Percentiles rank a stretch among this genome's conserved stretches.
Evolutionary conservation across 2,888 invertebrate species (phyloP).

Genomic region (Tetanocera ferruginea): DNA sequence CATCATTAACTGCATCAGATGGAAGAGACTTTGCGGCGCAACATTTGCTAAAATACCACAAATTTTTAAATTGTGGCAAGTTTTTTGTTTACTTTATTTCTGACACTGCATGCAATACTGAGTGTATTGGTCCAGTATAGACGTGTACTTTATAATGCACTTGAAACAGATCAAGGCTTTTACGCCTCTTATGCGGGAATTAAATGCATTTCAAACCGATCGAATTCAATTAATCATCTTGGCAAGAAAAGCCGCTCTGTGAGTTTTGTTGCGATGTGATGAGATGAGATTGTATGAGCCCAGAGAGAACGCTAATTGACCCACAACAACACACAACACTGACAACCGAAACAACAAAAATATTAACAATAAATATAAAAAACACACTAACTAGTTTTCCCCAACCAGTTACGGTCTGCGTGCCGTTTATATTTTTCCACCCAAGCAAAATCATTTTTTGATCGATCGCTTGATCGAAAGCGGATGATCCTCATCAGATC

Average conservation of each 20-base stretch:
- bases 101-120: no score
- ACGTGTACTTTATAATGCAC: not conserved
- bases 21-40: slow-evolving; percentile 29
- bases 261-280: not conserved
- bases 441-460: slow-evolving; percentile 36
- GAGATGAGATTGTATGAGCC: slow-evolving; percentile 9
- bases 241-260: slow-evolving; percentile 24
- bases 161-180: not conserved
- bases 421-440: slow-evolving; percentile 30
- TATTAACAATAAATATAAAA: not conserved
- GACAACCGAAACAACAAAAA: not conserved
- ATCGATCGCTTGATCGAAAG: slow-evolving; percentile 23
- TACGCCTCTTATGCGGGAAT: slow-evolving; percentile 34
- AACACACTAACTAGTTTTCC: not conserved
- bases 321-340: not conserved
- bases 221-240: slow-evolving; percentile 51
- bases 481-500: slow-evolving; percentile 39
- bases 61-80: not conserved
- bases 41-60: slow-evolving; percentile 27
- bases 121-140: not conserved
- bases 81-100: not conserved
- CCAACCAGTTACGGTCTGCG: not conserved
- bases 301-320: slow-evolving; percentile 33
- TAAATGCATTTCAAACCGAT: slow-evolving; percentile 51
- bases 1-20: not conserved